Conservation (phyloP, 37 sponge, comb jelly and placozoan species). For the Petrosia ficiformis region DNA sequence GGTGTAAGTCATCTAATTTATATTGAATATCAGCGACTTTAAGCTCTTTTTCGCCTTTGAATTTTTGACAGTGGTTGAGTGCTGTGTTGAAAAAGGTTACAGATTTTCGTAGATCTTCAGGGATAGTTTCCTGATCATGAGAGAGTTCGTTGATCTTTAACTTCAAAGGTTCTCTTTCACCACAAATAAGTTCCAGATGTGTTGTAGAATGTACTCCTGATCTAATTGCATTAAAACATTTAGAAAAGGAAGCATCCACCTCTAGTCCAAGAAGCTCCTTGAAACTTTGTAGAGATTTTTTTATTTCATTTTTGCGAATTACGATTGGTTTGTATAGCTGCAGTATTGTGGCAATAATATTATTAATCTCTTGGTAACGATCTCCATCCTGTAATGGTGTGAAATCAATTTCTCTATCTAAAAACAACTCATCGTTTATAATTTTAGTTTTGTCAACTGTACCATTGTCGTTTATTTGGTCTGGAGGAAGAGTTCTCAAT, state of each 20-base stretch:
- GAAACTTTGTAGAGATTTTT: neutral
- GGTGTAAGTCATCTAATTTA: neutral
- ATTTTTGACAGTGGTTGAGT: slow-evolving; percentile 13
- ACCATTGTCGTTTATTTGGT: too few relatives aligned
- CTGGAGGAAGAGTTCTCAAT: too few relatives aligned
- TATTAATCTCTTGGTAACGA: neutral
- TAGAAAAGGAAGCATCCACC: neutral
- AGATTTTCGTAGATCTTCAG: neutral
- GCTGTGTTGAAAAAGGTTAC: neutral
- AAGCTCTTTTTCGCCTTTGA: neutral
- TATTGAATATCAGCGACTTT: neutral
- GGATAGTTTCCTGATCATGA: neutral
- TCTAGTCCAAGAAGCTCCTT: neutral
- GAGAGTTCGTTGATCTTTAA: neutral
- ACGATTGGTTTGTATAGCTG: slow-evolving; percentile 7
- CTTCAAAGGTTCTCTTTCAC: slow-evolving; percentile 5
- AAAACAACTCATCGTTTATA: neutral
- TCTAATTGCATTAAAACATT: neutral
- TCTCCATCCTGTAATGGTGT: neutral
- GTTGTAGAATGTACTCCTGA: neutral
- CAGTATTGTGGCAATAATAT: neutral
- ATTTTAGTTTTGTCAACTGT: too few relatives aligned
- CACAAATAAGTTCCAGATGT: neutral
- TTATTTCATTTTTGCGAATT: neutral
- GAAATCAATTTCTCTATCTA: neutral